Percentiles rank a stretch among this genome's conserved stretches.
These are phyloP conservation scores for Coremacera marginata DNA, from an alignment of 2,888 invertebrate species.

Conservation along the genomic window DNA sequence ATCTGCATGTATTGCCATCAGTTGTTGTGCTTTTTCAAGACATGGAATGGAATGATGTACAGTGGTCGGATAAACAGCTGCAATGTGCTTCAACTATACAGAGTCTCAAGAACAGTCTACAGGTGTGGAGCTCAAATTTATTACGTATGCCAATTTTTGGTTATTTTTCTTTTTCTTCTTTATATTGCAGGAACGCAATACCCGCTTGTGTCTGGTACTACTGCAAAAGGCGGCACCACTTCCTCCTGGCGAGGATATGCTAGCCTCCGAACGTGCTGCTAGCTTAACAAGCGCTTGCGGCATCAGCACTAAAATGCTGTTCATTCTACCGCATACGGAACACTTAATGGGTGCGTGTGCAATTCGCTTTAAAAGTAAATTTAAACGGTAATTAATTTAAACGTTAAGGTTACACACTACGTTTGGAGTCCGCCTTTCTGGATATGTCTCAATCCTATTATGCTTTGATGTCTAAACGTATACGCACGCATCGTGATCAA, in stretches of 20 bases:
- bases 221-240: slow-evolving; percentile 87
- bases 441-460: slow-evolving; percentile 95
- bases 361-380: background rate
- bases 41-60: slow-evolving; percentile 95
- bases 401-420: slow-evolving; percentile 73
- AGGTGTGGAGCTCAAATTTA: slow-evolving; percentile 47
- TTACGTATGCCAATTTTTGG: background rate
- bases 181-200: slow-evolving; percentile 66
- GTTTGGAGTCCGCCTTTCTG: slow-evolving; percentile 93
- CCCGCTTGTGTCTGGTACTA: slow-evolving; percentile 87
- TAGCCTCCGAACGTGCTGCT: slow-evolving; percentile 91
- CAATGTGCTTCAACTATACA: slow-evolving; percentile 94
- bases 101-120: slow-evolving; percentile 74
- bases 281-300: slow-evolving; percentile 93
- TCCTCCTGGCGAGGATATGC: slow-evolving; percentile 83
- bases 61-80: slow-evolving; percentile 95
- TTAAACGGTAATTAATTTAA: background rate
- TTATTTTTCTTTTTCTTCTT: slow-evolving; percentile 47
- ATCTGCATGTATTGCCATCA: slow-evolving; percentile 89
- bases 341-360: slow-evolving; percentile 75
- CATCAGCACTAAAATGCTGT: slow-evolving; percentile 90
- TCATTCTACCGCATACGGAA: slow-evolving; percentile 91
- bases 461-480: slow-evolving; percentile 85
- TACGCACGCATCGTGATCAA: slow-evolving; percentile 90
- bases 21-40: slow-evolving; percentile 96